Percentiles rank a stretch among this genome's conserved stretches.
These are phyloP conservation scores for Bubo blakistoni DNA, from an alignment of 2,113 vertebrate species.

Conservation along the genomic window DNA sequence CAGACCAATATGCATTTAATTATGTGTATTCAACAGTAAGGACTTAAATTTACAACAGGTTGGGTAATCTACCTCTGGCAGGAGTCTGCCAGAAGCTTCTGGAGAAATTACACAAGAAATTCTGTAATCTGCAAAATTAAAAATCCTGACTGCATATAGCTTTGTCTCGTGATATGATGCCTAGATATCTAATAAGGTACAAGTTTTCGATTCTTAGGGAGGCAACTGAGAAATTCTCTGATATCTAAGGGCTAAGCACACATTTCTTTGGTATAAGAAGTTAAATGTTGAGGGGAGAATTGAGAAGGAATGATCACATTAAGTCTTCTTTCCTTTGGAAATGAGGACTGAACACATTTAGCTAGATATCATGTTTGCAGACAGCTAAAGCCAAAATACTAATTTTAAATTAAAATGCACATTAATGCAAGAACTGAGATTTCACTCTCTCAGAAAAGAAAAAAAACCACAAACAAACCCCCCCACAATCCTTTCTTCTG, in stretches of 20 bases:
- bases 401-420: neutral
- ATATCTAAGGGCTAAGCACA: neutral
- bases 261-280: neutral
- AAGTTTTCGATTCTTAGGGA: neutral
- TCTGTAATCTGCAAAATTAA: neutral
- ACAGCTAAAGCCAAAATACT: neutral
- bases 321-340: neutral
- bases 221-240: neutral
- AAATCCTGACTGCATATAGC: rapidly evolving
- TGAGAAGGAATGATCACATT: neutral
- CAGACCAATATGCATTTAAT: neutral
- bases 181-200: neutral
- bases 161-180: neutral
- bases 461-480: neutral
- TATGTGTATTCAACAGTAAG: neutral
- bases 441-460: neutral
- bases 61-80: neutral
- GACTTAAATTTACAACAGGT: neutral
- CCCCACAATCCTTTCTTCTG: neutral
- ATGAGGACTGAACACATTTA: neutral
- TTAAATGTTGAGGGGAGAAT: neutral
- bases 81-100: neutral
- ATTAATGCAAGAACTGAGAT: neutral
- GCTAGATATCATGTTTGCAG: neutral
- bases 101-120: neutral